A percentile compares a stretch with the other conserved stretches of the same genome.
Evolutionary conservation across 2,113 vertebrate genomes (phyloP).

Genomic region (Seriola dumerili): DNA sequence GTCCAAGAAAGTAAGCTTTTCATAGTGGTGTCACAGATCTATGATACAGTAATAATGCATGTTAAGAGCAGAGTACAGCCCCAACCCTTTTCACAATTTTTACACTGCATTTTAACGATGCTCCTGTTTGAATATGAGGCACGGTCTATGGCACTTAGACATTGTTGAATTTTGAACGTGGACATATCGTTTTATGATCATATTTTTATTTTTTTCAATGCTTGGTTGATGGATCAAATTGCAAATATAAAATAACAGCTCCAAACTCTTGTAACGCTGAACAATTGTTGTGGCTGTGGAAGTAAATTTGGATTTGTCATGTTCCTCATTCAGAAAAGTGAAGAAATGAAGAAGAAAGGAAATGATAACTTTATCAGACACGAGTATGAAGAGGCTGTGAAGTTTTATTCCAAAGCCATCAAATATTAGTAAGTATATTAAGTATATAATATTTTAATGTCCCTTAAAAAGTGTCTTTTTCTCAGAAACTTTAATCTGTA

Average conservation of each 20-base stretch:
- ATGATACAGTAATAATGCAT: too few species aligned
- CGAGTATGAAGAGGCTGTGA: conserved; percentile 85
- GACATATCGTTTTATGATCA: too few species aligned
- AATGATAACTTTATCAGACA: conserved; percentile 88
- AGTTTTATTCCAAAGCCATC: conserved; percentile 91
- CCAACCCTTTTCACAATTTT: too few species aligned
- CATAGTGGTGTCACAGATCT: too few species aligned
- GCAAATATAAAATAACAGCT: background rate
- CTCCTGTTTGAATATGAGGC: too few species aligned
- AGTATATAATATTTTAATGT: background rate
- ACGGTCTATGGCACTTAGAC: too few species aligned
- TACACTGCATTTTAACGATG: too few species aligned
- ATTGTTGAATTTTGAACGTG: too few species aligned
- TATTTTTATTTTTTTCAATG: background rate
- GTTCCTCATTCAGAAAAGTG: conserved; percentile 85
- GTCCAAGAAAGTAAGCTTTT: too few species aligned
- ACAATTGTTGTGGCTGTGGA: background rate
- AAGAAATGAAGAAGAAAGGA: conserved; percentile 89
- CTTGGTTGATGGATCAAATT: background rate
- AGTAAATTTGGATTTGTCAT: background rate
- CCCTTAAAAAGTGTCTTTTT: background rate
- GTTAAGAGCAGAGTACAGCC: too few species aligned
- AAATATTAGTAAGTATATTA: conserved; percentile 85
- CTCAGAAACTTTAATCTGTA: background rate
- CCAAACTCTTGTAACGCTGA: background rate